Conservation (phyloP, 2,797 vertebrate species). For the Cygnus olor region DNA sequence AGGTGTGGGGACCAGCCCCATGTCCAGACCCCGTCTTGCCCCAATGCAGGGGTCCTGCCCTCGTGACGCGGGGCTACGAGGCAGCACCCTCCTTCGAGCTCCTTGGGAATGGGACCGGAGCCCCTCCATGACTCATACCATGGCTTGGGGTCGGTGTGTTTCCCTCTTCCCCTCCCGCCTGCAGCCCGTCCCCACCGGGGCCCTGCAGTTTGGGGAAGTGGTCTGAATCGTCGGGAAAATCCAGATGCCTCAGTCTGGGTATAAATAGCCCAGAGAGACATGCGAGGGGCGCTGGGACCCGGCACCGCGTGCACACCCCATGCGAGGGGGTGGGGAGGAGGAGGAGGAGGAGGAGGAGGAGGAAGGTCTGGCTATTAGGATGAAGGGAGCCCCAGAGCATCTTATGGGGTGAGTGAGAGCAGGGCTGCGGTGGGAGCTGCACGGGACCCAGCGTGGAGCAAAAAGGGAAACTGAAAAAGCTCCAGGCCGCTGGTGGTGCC, state of each 20-base stretch:
- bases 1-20: background rate
- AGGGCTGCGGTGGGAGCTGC: background rate
- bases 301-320: background rate
- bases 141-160: background rate
- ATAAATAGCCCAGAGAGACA: background rate
- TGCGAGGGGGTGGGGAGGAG: background rate
- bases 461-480: conserved; percentile 30
- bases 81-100: background rate
- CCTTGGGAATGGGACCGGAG: background rate
- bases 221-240: background rate
- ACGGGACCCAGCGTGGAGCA: fast-evolving
- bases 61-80: fast-evolving
- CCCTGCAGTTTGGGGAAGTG: background rate
- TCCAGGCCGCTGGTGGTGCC: background rate
- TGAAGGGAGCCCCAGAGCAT: background rate
- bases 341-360: background rate
- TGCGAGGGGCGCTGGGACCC: background rate
- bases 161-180: fast-evolving
- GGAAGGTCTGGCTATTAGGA: background rate
- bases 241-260: background rate
- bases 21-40: background rate
- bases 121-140: fast-evolving
- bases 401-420: background rate
- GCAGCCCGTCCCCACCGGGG: fast-evolving
- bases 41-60: background rate